These are phyloP conservation scores for Dendroctonus ponderosae DNA, from an alignment of 1,140 invertebrate genomes.

Conservation along the genomic window DNA sequence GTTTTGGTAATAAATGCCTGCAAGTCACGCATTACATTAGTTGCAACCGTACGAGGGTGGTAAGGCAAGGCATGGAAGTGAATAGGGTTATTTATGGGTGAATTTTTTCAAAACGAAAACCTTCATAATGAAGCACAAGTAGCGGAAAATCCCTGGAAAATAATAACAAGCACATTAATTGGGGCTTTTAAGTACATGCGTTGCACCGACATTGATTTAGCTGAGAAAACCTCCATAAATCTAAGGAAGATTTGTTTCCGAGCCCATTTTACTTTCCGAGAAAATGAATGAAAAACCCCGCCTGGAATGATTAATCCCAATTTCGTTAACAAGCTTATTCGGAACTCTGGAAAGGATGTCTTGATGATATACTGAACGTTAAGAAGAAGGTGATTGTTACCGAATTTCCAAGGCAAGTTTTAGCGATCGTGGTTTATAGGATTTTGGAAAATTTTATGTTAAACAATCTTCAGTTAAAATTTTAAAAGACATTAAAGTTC, in stretches of 20 bases:
- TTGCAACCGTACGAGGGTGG: background rate
- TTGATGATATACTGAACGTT: too few species aligned
- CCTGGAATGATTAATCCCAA: slow-evolving; percentile 46
- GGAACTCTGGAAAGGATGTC: slow-evolving; percentile 13
- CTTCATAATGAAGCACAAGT: background rate
- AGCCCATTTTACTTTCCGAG: slow-evolving; percentile 29
- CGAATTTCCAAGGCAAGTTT: too few species aligned
- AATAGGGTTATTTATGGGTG: background rate
- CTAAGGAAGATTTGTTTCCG: slow-evolving; percentile 38
- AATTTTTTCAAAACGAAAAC: background rate
- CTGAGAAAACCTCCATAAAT: slow-evolving; percentile 39
- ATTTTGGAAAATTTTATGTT: too few species aligned
- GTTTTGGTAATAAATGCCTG: slow-evolving; percentile 2
- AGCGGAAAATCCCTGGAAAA: background rate
- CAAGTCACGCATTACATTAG: slow-evolving; percentile 5
- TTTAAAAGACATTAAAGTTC: too few species aligned
- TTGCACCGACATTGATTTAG: slow-evolving; percentile 35
- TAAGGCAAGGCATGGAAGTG: background rate
- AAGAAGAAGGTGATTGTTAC: too few species aligned
- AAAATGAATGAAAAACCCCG: slow-evolving; percentile 46
- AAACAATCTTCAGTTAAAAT: too few species aligned
- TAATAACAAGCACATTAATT: slow-evolving; percentile 4
- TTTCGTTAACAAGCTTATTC: slow-evolving; percentile 32
- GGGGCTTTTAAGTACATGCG: background rate
- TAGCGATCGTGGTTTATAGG: too few species aligned